Percentiles rank a stretch among this genome's conserved stretches.
phyloP scores from a whole-genome alignment of 2,113 vertebrate genomes.

The Danionella cerebrum region DNA sequence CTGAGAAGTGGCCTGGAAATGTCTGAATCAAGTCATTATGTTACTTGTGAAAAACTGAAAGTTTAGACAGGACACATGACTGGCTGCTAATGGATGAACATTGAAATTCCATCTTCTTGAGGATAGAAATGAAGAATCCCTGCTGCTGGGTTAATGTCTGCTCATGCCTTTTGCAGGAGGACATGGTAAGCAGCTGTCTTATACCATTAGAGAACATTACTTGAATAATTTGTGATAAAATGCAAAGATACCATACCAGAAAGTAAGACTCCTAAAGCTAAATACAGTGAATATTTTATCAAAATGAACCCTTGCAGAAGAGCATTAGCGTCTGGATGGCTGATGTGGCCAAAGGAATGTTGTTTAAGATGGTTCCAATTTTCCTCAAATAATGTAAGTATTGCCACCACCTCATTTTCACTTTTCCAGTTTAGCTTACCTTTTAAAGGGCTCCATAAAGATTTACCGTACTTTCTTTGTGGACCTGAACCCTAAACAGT shows the following conservation, averaged over 20 bases:
- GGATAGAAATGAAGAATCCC: neutral
- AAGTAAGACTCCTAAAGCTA: neutral
- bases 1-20: neutral
- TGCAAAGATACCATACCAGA: neutral
- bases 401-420: neutral
- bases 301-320: neutral
- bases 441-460: no score
- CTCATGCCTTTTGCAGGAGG: neutral
- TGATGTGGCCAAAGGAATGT: neutral
- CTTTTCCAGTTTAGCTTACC: neutral
- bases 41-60: neutral
- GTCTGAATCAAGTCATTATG: neutral
- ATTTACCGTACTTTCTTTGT: neutral
- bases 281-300: constrained; percentile 10
- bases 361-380: neutral
- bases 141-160: neutral
- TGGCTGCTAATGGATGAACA: neutral
- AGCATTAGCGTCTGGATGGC: neutral
- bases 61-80: neutral
- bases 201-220: constrained; percentile 2
- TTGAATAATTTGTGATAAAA: neutral
- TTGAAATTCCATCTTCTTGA: neutral
- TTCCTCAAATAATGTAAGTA: neutral
- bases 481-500: neutral
- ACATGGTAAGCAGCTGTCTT: neutral